Evolutionary conservation across 2,888 invertebrate genomes (phyloP).

Genomic region (Choristoneura rosaceana): DNA sequence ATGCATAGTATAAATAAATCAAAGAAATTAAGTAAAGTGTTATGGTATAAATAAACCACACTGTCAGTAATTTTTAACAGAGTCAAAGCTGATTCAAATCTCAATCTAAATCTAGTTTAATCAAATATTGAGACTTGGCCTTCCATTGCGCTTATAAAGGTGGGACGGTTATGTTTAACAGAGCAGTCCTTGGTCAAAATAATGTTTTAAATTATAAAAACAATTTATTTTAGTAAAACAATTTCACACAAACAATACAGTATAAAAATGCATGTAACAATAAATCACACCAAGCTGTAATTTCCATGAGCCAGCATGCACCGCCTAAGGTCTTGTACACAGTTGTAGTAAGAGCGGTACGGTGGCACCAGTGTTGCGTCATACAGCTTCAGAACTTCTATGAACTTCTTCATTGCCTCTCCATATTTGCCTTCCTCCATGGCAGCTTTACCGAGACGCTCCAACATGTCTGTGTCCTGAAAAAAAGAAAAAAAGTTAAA

Average conservation of each 20-base stretch:
- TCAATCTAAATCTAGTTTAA: too few species aligned
- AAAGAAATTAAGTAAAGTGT: too few species aligned
- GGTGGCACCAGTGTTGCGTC: constrained; percentile 89
- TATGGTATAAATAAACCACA: too few species aligned
- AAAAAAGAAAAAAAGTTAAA: not conserved
- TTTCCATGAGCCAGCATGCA: constrained; percentile 89
- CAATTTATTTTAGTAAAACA: not conserved
- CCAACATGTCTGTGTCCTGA: constrained; percentile 90
- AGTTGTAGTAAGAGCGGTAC: constrained; percentile 90
- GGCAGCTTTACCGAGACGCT: constrained; percentile 86
- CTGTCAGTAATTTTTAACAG: too few species aligned
- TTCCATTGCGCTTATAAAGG: too few species aligned
- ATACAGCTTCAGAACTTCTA: constrained; percentile 88
- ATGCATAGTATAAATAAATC: too few species aligned
- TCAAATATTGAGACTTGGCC: too few species aligned
- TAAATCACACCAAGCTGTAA: constrained; percentile 66
- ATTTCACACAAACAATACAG: not conserved
- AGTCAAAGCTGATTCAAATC: too few species aligned
- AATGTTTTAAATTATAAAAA: too few species aligned
- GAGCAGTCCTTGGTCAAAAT: too few species aligned
- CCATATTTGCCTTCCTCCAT: constrained; percentile 87
- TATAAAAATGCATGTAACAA: not conserved
- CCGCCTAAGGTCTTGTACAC: constrained; percentile 89
- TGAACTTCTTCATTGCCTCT: constrained; percentile 87
- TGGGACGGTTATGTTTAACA: too few species aligned